Conservation (phyloP, 2,113 vertebrate genomes). For the Melozone crissalis region DNA sequence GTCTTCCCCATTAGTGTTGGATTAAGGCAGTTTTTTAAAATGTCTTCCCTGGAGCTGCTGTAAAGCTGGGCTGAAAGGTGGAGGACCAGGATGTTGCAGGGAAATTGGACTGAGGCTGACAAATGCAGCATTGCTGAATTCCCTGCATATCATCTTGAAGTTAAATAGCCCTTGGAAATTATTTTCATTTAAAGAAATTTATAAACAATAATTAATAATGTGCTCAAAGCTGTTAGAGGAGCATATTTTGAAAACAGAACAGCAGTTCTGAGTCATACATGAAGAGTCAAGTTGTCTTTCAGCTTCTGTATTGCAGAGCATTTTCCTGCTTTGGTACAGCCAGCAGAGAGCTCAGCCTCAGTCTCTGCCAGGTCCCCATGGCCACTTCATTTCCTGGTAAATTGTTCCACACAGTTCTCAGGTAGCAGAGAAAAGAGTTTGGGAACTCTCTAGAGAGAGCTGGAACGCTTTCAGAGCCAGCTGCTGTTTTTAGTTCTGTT, state of each 20-base stretch:
- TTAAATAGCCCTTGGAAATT: neutral
- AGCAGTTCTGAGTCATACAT: neutral
- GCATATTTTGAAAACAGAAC: neutral
- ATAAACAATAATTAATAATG: neutral
- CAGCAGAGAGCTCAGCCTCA: neutral
- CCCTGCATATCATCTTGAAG: neutral
- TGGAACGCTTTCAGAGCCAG: too few relatives aligned
- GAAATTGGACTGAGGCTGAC: neutral
- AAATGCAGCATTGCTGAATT: neutral
- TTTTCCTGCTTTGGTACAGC: neutral
- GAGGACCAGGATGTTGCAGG: neutral
- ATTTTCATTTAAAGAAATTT: neutral
- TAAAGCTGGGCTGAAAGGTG: neutral
- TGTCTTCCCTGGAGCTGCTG: neutral
- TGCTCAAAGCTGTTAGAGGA: neutral
- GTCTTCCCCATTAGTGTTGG: neutral
- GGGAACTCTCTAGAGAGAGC: neutral
- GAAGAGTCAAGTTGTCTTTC: neutral
- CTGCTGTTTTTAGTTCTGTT: neutral
- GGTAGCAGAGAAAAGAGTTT: neutral
- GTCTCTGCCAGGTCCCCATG: neutral
- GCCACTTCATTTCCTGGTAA: neutral
- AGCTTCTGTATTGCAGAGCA: neutral
- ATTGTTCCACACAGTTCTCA: fast-evolving
- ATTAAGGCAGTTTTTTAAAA: neutral